Base-by-base conservation (phyloP, 2,113 vertebrate genomes). In the Deroptyus accipitrinus region DNA sequence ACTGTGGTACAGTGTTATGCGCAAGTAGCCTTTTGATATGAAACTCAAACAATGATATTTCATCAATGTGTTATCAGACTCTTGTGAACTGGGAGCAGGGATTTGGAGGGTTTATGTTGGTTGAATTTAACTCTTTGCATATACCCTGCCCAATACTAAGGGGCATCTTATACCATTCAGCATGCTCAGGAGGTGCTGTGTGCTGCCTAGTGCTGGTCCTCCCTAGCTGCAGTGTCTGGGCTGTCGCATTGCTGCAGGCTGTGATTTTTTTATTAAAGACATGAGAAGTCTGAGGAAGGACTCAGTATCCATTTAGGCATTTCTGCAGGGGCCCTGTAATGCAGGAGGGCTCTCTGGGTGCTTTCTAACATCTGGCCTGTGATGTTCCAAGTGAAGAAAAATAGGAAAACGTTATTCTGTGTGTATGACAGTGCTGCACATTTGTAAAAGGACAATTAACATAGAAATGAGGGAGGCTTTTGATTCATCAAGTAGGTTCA, bases 401-500 rank as follows among this genome's bases (percentile, higher is more conserved):
- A 96, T 73, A 82, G 9, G 57, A 91, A 93, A 94, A 82, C 69
- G 31, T 96, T 88, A 82, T 91, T 94, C 86, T 76, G 74, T 62
- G 55, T 1, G 0, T 86, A 57, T 76, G 69, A 86, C 86, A 89
- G 83, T 76, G n/a, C 84, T 69, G 52, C 88, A 59, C 77, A 41
- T 96, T 93, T 95, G 91, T 96, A 95, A 92, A 91, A 95, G 92
- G 96, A 91, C 90, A 92, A 91, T 96, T 96, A 96, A 84, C 94
- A 85, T 89, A 96, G 90, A 95, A 96, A 96, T 91, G 74, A 96
- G 94, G 74, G 83, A 96, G 87, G 94, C 90, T 96, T 96, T 96
- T 95, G 94, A 95, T 95, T 96, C 88, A 92, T 96, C 94, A 93
- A 97, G 90, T 84, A 93, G 90, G 95, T 95, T 90, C 95, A 96